Conservation (phyloP, 2,113 vertebrate genomes). For the Phalacrocorax carbo region DNA sequence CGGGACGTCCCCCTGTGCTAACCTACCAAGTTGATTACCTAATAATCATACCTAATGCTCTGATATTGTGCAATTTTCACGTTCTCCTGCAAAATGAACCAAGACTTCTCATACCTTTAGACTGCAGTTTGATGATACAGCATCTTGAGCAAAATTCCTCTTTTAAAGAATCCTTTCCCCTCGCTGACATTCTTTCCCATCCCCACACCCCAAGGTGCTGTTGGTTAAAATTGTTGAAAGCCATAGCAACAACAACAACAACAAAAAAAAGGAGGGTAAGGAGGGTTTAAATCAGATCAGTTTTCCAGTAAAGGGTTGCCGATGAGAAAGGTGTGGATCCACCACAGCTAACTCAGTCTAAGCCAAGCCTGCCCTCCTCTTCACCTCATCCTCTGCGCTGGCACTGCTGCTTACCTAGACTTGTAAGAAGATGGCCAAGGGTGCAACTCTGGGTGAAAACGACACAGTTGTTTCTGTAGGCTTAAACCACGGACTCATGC, state of each 20-base stretch:
- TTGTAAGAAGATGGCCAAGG: background rate
- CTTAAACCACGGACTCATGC: background rate
- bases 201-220: background rate
- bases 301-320: background rate
- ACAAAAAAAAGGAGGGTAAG: rapidly evolving
- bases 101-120: background rate
- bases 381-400: background rate
- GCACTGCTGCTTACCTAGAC: background rate
- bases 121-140: background rate
- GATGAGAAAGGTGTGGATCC: background rate
- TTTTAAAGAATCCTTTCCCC: background rate
- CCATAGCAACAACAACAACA: background rate
- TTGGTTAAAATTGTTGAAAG: background rate
- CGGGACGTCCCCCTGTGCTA: background rate
- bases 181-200: background rate
- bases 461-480: background rate
- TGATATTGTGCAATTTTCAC: background rate
- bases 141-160: background rate
- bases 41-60: background rate
- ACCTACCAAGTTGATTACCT: background rate
- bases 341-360: background rate
- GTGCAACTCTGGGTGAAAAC: background rate
- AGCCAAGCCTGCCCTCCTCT: background rate
- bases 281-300: background rate
- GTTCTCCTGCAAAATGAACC: background rate